These are phyloP conservation scores for Drosophila anomalipes DNA, from an alignment of 2,888 invertebrate species.

Conservation along the genomic window DNA sequence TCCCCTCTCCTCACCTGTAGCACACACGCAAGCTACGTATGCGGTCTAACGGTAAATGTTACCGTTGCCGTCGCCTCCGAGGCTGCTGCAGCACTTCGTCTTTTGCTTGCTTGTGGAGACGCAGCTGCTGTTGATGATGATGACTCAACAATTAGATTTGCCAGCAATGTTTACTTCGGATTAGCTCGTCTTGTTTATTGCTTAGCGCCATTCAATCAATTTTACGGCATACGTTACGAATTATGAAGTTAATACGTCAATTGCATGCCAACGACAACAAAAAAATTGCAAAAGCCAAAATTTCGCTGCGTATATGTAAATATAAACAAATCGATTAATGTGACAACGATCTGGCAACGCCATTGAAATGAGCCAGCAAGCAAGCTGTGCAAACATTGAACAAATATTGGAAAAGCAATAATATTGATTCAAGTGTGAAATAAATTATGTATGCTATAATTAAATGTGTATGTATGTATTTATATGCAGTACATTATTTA, in stretches of 20 bases:
- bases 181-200: conserved; percentile 1
- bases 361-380: neutral
- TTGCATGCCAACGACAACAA: conserved; percentile 46
- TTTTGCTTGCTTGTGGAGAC: conserved; percentile 15
- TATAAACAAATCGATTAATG: conserved; percentile 67
- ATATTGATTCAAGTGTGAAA: neutral
- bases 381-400: neutral
- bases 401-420: neutral
- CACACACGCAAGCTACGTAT: conserved; percentile 51
- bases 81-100: conserved; percentile 46
- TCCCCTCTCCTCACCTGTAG: conserved; percentile 60
- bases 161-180: conserved; percentile 33
- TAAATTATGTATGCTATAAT: neutral
- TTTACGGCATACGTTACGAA: neutral
- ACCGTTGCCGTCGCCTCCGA: conserved; percentile 40
- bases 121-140: conserved; percentile 37
- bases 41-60: conserved; percentile 47
- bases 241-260: conserved; percentile 4
- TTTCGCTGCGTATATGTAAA: conserved; percentile 62
- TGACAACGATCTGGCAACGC: conserved; percentile 35
- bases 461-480: neutral
- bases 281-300: conserved; percentile 37
- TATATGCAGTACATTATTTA: neutral
- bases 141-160: conserved; percentile 70
- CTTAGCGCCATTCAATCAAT: conserved; percentile 43